These are phyloP conservation scores for Paradoxurus hermaphroditus DNA, from an alignment of 2,113 vertebrate species.

Conservation along the genomic window DNA sequence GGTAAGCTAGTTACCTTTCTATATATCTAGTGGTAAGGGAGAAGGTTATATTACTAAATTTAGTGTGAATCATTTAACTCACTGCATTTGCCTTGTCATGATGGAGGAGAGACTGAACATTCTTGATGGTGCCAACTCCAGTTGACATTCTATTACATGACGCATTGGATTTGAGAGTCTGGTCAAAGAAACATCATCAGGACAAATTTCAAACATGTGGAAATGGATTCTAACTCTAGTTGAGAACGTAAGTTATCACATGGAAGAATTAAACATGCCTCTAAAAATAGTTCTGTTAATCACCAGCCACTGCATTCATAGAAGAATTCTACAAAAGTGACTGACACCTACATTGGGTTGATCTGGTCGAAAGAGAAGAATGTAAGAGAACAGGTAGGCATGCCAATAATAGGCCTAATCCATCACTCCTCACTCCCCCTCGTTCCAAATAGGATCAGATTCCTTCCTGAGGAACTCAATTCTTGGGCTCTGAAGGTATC, in stretches of 20 bases:
- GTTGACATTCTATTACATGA: background rate
- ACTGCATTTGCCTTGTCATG: background rate
- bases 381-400: background rate
- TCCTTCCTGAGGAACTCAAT: background rate
- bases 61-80: background rate
- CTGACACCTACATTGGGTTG: background rate
- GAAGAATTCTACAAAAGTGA: background rate
- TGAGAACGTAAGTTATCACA: background rate
- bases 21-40: background rate
- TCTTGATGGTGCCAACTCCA: background rate
- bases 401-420: background rate
- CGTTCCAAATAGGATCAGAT: background rate
- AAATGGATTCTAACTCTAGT: background rate
- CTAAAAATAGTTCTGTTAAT: conserved; percentile 1
- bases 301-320: background rate
- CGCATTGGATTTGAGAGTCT: background rate
- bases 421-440: background rate
- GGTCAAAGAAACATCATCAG: background rate
- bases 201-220: background rate
- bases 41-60: background rate
- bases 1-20: background rate
- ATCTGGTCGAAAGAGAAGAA: background rate
- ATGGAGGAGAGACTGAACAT: background rate
- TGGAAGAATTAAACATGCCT: background rate
- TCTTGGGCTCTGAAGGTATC: background rate